Evolutionary conservation across 2,888 invertebrate genomes (phyloP), one percentile per base, ranked within the genome.

Genomic region (Dolichopus griseipennis): DNA sequence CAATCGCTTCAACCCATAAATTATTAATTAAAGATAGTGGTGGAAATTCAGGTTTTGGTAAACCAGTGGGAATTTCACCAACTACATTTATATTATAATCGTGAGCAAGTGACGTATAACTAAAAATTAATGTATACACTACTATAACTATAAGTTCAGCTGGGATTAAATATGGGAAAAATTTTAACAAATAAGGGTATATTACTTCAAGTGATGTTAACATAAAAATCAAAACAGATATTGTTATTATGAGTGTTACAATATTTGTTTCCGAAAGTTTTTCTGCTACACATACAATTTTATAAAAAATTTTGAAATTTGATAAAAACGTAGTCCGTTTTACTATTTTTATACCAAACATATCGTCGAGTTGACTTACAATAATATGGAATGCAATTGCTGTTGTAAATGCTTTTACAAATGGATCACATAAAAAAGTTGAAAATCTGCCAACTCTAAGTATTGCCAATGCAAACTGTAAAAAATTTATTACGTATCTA

Each of bases 71-170:
- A 73, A 92, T 90, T 37, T 83, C 75, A 7, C 89, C 90, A 21
- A 92, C 87, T 65, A 86, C 82, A 68, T 77, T 74, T 3, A 92
- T 61, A 18, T 61, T 15, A 20, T 3, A 61, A 8, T 10, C 12
- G 1, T 61, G 18, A n/a, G 1, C 18, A 18, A 20, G 1, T 0
- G n/a, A 8, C 1, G 20, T 20, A 20, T 61, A 61, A n/a, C 20
- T 84, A 3, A 91, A 90, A 10, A 87, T 81, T n/a, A 89, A n/a
- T n/a, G n/a, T n/a, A 73, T 1, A 91, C 90, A 69, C 89, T 89
- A 41, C 84, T 1, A 92, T 90, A 33, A 87, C 87, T 64, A 92
- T 83, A 41, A 93, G 81, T 77, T 93, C 92, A 66, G 89, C 87
- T 1, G 92, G 92, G 64, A 92, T 78, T 0, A 92, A 91, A 75